Evolutionary conservation across 2,113 vertebrate genomes (phyloP).

Genomic region (Caretta caretta): DNA sequence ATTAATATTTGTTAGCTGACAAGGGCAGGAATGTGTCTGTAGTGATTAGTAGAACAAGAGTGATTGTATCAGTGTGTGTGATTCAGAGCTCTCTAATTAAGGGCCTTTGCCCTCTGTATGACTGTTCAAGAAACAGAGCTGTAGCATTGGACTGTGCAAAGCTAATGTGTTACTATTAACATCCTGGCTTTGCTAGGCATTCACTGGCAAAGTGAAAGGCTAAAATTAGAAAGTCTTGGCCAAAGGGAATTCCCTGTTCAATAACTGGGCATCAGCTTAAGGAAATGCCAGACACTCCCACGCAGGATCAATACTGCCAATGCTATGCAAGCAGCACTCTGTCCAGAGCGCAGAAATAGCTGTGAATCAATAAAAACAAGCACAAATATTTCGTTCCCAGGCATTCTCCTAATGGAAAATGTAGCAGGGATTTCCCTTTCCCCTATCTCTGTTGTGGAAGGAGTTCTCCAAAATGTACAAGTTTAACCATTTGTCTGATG

Average conservation of each 20-base stretch:
- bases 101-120: background rate
- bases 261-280: fast-evolving
- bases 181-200: background rate
- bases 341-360: background rate
- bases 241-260: background rate
- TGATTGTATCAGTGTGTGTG: background rate
- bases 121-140: background rate
- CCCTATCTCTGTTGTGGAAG: background rate
- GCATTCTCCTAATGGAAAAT: background rate
- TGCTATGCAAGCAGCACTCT: background rate
- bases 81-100: slow-evolving; percentile 9
- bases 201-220: background rate
- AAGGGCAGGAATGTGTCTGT: background rate
- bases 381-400: background rate
- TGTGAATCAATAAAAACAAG: fast-evolving
- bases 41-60: background rate
- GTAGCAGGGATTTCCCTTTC: background rate
- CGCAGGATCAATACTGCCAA: background rate
- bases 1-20: slow-evolving; percentile 4
- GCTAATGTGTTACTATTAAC: background rate
- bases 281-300: background rate
- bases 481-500: background rate
- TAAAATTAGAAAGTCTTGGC: slow-evolving; percentile 15
- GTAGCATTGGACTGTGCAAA: background rate
- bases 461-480: fast-evolving